Evolutionary conservation across 2,888 invertebrate genomes (phyloP).

Genomic region (Mythimna lalbum): DNA sequence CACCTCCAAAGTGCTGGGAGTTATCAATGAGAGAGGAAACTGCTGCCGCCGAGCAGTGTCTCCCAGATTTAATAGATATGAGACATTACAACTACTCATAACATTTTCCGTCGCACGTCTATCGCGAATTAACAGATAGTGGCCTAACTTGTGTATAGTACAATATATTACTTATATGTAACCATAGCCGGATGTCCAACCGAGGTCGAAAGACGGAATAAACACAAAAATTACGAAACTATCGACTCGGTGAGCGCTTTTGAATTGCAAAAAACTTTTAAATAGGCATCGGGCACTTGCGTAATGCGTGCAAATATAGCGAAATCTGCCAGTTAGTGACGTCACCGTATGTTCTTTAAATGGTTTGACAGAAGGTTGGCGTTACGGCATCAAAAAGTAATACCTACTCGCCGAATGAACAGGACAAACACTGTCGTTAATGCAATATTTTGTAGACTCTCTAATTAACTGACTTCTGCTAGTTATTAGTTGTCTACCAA

Average conservation of each 20-base stretch:
- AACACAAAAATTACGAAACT: conserved; percentile 42
- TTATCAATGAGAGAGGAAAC: conserved; percentile 43
- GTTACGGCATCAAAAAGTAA: conserved; percentile 41
- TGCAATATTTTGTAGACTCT: conserved; percentile 12
- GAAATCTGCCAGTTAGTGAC: conserved; percentile 35
- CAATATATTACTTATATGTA: conserved; percentile 1
- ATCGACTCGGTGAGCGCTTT: conserved; percentile 41
- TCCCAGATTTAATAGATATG: conserved; percentile 32
- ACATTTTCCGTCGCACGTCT: conserved; percentile 34
- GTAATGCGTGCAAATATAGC: conserved; percentile 49
- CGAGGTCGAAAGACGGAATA: conserved; percentile 20
- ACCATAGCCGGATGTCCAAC: conserved; percentile 42
- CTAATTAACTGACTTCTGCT: neutral
- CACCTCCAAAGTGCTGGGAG: conserved; percentile 34
- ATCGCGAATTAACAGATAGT: conserved; percentile 30
- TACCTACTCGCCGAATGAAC: conserved; percentile 31
- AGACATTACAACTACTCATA: conserved; percentile 43
- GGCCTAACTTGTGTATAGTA: conserved; percentile 2
- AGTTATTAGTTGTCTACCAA: neutral
- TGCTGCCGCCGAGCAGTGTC: conserved; percentile 10
- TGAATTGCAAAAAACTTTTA: conserved; percentile 42
- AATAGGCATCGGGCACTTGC: conserved; percentile 31
- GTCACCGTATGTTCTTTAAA: conserved; percentile 35
- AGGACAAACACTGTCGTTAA: conserved; percentile 15
- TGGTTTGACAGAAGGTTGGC: conserved; percentile 37